These are phyloP conservation scores for Phengaris arion DNA, from an alignment of 2,888 invertebrate genomes.

Conservation along the genomic window DNA sequence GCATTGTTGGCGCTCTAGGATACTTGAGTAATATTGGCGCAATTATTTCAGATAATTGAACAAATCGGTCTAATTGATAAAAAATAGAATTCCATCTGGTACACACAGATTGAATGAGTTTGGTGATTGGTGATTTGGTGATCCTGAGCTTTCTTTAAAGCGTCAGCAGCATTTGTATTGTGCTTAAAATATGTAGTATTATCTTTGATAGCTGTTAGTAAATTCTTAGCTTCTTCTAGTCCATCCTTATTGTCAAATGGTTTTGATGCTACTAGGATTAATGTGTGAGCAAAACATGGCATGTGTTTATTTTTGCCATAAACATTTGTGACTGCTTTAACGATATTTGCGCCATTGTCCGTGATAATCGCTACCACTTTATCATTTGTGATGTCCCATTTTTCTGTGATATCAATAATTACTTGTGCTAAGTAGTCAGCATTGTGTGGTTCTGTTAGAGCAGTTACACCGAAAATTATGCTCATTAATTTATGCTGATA, in stretches of 20 bases:
- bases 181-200: constrained; percentile 42
- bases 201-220: constrained; percentile 43
- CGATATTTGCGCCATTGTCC: constrained; percentile 46
- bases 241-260: constrained; percentile 42
- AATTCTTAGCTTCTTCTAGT: constrained; percentile 42
- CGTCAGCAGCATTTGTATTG: constrained; percentile 42
- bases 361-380: constrained; percentile 43
- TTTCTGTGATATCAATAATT: constrained; percentile 34
- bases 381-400: constrained; percentile 35
- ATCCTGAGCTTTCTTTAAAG: constrained; percentile 41
- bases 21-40: constrained; percentile 43
- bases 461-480: constrained; percentile 41
- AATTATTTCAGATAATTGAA: constrained; percentile 43
- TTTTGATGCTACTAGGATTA: constrained; percentile 43
- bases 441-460: constrained; percentile 37
- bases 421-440: constrained; percentile 40
- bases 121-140: no score
- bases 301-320: constrained; percentile 42
- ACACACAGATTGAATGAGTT: constrained; percentile 41
- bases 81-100: constrained; percentile 42
- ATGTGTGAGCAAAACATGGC: constrained; percentile 40
- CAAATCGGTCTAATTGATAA: constrained; percentile 30
- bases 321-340: constrained; percentile 40
- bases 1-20: constrained; percentile 45
- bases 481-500: constrained; percentile 39